These are phyloP conservation scores for Platysternon megacephalum DNA, from an alignment of 2,113 vertebrate species.

Conservation along the genomic window DNA sequence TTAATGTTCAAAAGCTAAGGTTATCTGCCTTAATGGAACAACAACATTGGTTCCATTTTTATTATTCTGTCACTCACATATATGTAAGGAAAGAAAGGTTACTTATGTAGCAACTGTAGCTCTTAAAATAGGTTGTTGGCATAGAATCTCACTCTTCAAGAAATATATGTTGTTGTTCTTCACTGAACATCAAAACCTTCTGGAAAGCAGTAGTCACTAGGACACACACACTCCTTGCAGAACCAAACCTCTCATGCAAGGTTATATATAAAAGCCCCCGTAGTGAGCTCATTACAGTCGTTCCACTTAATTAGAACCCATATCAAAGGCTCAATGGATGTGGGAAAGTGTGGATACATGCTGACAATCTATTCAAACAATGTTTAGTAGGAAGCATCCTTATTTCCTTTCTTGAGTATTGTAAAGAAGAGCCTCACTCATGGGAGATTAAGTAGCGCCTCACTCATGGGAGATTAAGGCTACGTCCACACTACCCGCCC, in stretches of 20 bases:
- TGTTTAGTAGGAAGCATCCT: background rate
- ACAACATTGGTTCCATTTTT: background rate
- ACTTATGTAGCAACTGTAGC: background rate
- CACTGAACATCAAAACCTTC: conserved; percentile 5
- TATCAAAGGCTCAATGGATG: conserved; percentile 1
- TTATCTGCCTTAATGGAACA: background rate
- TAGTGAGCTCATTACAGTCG: background rate
- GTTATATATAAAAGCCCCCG: background rate
- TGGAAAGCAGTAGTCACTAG: conserved; percentile 28
- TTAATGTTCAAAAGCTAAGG: background rate
- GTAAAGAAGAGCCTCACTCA: background rate
- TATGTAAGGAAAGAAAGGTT: background rate
- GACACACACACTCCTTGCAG: background rate
- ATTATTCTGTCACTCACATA: background rate
- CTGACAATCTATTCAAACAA: background rate
- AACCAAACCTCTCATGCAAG: background rate
- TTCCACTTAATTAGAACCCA: conserved; percentile 1
- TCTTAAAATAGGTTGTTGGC: background rate
- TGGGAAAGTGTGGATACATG: background rate
- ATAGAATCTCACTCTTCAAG: background rate
- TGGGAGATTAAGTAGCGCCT: too few species aligned
- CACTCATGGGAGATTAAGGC: too few species aligned
- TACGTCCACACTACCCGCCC: too few species aligned
- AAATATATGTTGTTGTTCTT: background rate
- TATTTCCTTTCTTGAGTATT: background rate